These are phyloP conservation scores for Uloborus plumipes DNA, from an alignment of 2,888 invertebrate species.

Conservation along the genomic window DNA sequence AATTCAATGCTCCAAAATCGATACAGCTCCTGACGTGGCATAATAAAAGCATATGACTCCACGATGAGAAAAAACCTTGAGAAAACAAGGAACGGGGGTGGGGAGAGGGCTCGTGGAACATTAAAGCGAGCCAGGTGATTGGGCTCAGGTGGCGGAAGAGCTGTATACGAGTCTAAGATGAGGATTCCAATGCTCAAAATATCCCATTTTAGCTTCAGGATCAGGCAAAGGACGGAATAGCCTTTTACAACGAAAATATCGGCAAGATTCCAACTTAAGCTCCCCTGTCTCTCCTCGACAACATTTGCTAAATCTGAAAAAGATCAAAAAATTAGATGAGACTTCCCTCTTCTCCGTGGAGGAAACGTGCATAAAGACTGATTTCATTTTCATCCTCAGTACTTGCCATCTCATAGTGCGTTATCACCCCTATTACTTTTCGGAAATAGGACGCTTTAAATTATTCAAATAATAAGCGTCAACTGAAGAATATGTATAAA, in stretches of 20 bases:
- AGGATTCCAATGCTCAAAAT: slow-evolving; percentile 33
- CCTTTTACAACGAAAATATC: slow-evolving; percentile 22
- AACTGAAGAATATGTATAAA: too few relatives aligned
- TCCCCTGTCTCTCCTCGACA: slow-evolving; percentile 17
- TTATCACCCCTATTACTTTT: neutral
- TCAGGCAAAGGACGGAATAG: slow-evolving; percentile 11
- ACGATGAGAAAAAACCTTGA: slow-evolving; percentile 6
- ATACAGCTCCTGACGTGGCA: neutral
- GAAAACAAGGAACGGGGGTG: neutral
- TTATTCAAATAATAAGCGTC: too few relatives aligned
- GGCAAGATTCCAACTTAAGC: slow-evolving; percentile 37
- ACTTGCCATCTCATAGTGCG: too few relatives aligned
- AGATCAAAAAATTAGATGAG: slow-evolving; percentile 44
- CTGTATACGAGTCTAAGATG: slow-evolving; percentile 31
- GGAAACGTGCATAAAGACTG: slow-evolving; percentile 6
- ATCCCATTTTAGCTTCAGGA: slow-evolving; percentile 25
- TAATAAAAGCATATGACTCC: slow-evolving; percentile 51
- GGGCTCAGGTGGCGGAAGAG: slow-evolving; percentile 34
- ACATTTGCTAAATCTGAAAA: slow-evolving; percentile 17
- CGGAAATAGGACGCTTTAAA: too few relatives aligned
- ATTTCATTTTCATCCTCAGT: slow-evolving; percentile 20
- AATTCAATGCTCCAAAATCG: neutral
- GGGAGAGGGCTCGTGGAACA: slow-evolving; percentile 13
- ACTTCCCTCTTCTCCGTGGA: slow-evolving; percentile 3
- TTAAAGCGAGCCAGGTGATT: slow-evolving; percentile 46